Evolutionary conservation across 2,888 invertebrate genomes (phyloP).

Genomic region (Dryobotodes eremita): DNA sequence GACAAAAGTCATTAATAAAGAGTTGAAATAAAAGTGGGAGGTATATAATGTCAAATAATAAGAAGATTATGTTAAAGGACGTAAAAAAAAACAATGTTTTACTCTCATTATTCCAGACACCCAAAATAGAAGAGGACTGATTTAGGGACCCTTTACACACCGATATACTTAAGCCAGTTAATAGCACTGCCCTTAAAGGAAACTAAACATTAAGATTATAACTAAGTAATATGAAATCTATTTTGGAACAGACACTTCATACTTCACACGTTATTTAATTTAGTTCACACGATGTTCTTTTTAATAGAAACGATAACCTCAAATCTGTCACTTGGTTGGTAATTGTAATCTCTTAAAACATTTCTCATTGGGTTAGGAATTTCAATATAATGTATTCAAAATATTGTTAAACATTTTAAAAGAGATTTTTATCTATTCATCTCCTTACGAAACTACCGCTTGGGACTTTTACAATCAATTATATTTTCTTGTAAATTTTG

Average conservation of each 20-base stretch:
- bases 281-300: slow-evolving; percentile 53
- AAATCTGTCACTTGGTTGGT: background rate
- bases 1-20: too few relatives aligned
- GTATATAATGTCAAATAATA: too few relatives aligned
- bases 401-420: background rate
- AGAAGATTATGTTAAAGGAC: too few relatives aligned
- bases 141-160: background rate
- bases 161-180: slow-evolving; percentile 17
- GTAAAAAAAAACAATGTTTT: too few relatives aligned
- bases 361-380: background rate
- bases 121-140: background rate
- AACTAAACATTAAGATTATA: slow-evolving; percentile 55
- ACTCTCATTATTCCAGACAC: background rate
- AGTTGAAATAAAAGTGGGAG: too few relatives aligned
- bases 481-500: background rate
- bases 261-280: slow-evolving; percentile 34
- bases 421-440: background rate
- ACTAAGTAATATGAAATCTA: slow-evolving; percentile 47
- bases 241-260: slow-evolving; percentile 43
- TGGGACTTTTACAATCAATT: background rate
- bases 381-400: background rate
- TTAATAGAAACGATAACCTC: background rate
- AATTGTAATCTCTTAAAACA: background rate
- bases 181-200: slow-evolving; percentile 27
- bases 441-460: background rate